Percentiles rank a stretch among this genome's conserved stretches.
Conservation (phyloP, 2,113 vertebrate genomes). For the Cnemophilus loriae region DNA sequence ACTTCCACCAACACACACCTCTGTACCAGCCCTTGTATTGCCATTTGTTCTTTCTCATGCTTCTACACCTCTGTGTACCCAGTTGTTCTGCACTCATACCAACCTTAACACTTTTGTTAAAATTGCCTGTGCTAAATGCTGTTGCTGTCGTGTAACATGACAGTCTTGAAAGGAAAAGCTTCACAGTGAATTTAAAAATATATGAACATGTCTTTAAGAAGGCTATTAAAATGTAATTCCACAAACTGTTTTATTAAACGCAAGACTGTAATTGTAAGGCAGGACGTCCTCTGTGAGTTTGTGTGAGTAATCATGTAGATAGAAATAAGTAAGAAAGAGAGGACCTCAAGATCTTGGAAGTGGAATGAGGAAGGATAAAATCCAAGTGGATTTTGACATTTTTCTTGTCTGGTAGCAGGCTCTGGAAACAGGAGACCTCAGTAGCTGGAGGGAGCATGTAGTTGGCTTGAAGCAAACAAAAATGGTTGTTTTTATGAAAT, state of each 20-base stretch:
- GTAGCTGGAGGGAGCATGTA: neutral
- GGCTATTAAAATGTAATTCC: neutral
- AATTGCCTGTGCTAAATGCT: neutral
- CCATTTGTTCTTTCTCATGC: neutral
- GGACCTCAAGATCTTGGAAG: neutral
- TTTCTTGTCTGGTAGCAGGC: neutral
- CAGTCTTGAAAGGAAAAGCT: neutral
- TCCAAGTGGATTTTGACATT: neutral
- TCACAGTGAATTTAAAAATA: neutral
- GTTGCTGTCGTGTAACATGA: neutral
- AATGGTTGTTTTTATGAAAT: neutral
- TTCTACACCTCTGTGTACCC: neutral
- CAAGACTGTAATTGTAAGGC: neutral
- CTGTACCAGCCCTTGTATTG: neutral
- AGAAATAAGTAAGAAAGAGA: neutral
- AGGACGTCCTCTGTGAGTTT: neutral
- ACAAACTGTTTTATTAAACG: neutral
- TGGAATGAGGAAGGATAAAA: neutral
- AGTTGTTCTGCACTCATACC: neutral
- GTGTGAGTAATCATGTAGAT: neutral
- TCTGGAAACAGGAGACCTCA: neutral
- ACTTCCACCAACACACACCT: neutral
- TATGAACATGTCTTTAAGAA: neutral
- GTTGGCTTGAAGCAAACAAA: neutral
- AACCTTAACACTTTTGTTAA: neutral